These are phyloP conservation scores for Physocephala rufipes DNA, from an alignment of 2,888 invertebrate species.

Conservation along the genomic window DNA sequence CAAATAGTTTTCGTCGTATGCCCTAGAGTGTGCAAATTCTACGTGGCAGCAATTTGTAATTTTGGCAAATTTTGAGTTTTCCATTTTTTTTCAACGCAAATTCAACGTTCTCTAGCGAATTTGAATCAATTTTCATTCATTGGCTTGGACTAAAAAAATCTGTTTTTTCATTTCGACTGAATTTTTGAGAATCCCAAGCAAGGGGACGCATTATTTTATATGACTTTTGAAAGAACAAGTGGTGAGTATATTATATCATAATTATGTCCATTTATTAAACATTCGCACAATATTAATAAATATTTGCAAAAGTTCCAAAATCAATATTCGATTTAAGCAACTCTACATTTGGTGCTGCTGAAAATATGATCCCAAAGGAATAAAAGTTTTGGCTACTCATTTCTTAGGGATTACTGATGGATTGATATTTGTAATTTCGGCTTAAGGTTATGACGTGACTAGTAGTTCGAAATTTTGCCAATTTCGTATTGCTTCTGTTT, in stretches of 20 bases:
- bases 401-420: no score
- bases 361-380: no score
- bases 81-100: slow-evolving; percentile 28
- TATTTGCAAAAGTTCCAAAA: no score
- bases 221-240: slow-evolving; percentile 95
- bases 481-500: no score
- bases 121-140: slow-evolving; percentile 10
- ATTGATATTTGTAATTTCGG: no score
- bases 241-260: slow-evolving; percentile 75
- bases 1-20: slow-evolving; percentile 26
- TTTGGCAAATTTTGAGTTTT: slow-evolving; percentile 29
- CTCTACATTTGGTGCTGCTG: no score
- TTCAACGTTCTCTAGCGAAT: slow-evolving; percentile 6
- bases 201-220: slow-evolving; percentile 78
- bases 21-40: slow-evolving; percentile 27
- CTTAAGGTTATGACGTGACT: no score
- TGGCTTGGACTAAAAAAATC: slow-evolving; percentile 30
- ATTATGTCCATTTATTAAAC: no score
- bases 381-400: no score
- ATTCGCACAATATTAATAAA: no score
- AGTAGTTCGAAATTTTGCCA: no score
- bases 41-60: slow-evolving; percentile 32
- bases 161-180: slow-evolving; percentile 56
- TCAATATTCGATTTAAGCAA: no score
- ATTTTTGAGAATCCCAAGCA: slow-evolving; percentile 62